Conservation (phyloP, 92 coral and sea anemone species). For the Heteractis magnifica region DNA sequence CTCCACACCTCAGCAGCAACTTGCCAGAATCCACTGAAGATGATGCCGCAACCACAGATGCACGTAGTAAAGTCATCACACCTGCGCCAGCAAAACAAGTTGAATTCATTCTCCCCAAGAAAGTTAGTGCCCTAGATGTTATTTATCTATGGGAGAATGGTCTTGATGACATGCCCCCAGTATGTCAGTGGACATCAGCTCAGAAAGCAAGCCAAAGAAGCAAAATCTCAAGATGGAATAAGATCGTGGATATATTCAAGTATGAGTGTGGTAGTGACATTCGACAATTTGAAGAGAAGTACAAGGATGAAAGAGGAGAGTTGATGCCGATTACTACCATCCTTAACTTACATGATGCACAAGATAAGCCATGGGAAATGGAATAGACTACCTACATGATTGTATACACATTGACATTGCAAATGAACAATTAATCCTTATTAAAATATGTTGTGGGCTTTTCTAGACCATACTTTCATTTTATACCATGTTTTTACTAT, state of each 20-base stretch:
- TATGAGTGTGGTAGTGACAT: constrained; percentile 89
- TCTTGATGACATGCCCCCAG: constrained; percentile 93
- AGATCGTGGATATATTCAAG: constrained; percentile 92
- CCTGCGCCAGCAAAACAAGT: constrained; percentile 40
- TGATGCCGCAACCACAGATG: constrained; percentile 6
- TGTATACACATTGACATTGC: background rate
- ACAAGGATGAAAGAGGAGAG: constrained; percentile 92
- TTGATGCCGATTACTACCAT: constrained; percentile 93
- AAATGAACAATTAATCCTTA: background rate
- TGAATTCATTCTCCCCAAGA: constrained; percentile 92
- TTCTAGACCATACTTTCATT: background rate
- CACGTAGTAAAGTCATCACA: constrained; percentile 25
- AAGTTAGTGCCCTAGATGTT: constrained; percentile 89
- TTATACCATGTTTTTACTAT: constrained; percentile 2
- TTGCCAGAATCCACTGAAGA: constrained; percentile 31
- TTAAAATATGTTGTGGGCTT: background rate
- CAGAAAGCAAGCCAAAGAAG: constrained; percentile 90
- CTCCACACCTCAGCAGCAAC: constrained; percentile 19
- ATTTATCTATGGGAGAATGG: constrained; percentile 99
- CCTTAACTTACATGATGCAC: constrained; percentile 83
- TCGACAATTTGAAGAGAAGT: constrained; percentile 91
- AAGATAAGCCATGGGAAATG: constrained; percentile 53
- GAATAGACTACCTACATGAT: background rate
- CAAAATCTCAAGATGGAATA: constrained; percentile 98
- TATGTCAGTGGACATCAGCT: constrained; percentile 89